Conservation (phyloP, 2,888 invertebrate genomes). For the Dasypolia templi region DNA sequence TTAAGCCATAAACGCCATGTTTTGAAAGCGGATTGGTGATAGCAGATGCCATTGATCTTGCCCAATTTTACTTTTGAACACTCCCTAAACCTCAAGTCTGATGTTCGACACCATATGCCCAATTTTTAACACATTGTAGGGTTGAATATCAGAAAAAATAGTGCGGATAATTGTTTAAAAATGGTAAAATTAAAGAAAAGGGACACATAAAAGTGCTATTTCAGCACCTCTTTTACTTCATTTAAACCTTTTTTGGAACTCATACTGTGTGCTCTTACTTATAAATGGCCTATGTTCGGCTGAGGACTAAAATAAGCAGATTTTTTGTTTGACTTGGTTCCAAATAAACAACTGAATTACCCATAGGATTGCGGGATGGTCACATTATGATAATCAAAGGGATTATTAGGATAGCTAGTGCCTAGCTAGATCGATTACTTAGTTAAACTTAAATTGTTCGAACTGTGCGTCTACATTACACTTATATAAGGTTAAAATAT, state of each 20-base stretch:
- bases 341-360: slow-evolving; percentile 66
- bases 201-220: not conserved
- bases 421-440: slow-evolving; percentile 60
- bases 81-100: not conserved
- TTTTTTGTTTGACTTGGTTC: not conserved
- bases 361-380: slow-evolving; percentile 22
- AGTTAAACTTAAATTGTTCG: slow-evolving; percentile 50
- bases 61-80: slow-evolving; percentile 6
- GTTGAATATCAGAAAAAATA: slow-evolving; percentile 9
- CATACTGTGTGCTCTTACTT: not conserved
- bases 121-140: not conserved
- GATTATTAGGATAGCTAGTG: slow-evolving; percentile 64
- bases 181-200: slow-evolving; percentile 19
- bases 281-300: not conserved
- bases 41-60: slow-evolving; percentile 31
- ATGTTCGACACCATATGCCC: slow-evolving; percentile 16
- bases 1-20: not conserved
- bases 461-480: slow-evolving; percentile 59
- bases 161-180: slow-evolving; percentile 7
- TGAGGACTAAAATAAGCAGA: not conserved
- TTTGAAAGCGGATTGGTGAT: not conserved
- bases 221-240: too few relatives aligned
- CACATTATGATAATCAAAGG: slow-evolving; percentile 48
- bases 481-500: slow-evolving; percentile 34
- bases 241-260: not conserved